A percentile compares a stretch with the other conserved stretches of the same genome.
These are phyloP conservation scores for Hydrozoanthus tunicans DNA, from an alignment of 64 coral and sea anemone species.

Conservation along the genomic window DNA sequence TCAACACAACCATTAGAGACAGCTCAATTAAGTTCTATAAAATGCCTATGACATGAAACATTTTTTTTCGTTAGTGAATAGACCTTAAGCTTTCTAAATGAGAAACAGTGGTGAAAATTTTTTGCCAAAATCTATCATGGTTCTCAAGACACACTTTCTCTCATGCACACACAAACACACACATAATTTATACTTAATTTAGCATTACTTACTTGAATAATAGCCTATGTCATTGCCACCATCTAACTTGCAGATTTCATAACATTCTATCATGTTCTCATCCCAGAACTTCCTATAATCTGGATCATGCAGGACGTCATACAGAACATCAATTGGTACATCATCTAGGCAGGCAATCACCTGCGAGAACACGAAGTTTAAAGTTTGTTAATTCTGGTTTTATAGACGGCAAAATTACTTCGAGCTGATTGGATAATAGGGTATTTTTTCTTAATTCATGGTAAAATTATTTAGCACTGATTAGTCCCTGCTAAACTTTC, in stretches of 20 bases:
- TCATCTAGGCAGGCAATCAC: slow-evolving; percentile 85
- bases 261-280: slow-evolving; percentile 98
- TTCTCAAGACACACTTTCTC: no score
- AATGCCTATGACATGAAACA: no score
- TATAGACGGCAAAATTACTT: neutral
- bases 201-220: slow-evolving; percentile 84
- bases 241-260: slow-evolving; percentile 92
- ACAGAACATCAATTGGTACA: slow-evolving; percentile 78
- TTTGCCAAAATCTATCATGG: no score
- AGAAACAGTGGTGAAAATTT: no score
- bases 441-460: neutral
- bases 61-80: no score
- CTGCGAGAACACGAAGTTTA: slow-evolving; percentile 49
- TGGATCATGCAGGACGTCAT: slow-evolving; percentile 93
- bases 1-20: no score
- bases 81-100: no score
- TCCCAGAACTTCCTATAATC: slow-evolving; percentile 96
- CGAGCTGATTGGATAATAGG: no score
- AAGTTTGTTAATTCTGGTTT: neutral
- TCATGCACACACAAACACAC: no score
- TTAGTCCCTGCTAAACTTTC: no score
- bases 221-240: slow-evolving; percentile 93
- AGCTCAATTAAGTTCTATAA: no score
- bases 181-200: neutral
- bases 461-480: neutral